Evolutionary conservation across 2,797 vertebrate species (phyloP).

Genomic region (Spatula clypeata): DNA sequence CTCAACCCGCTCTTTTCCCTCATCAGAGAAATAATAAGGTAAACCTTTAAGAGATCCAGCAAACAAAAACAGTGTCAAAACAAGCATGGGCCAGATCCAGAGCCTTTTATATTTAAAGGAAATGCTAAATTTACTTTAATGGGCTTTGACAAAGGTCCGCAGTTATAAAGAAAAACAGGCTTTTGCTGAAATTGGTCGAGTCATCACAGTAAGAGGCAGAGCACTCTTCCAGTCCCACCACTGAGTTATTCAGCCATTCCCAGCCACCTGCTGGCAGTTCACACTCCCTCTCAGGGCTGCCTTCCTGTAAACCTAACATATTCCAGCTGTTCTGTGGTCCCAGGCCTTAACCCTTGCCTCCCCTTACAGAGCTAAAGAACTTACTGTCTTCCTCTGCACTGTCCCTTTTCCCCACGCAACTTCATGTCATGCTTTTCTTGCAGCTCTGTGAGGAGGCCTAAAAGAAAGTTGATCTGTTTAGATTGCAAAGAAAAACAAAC

Average conservation of each 20-base stretch:
- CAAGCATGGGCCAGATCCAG: background rate
- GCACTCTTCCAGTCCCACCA: constrained; percentile 22
- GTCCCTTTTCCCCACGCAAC: background rate
- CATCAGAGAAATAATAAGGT: background rate
- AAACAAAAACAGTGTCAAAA: background rate
- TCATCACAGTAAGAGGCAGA: background rate
- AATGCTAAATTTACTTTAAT: background rate
- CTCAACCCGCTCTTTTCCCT: background rate
- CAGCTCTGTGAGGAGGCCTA: background rate
- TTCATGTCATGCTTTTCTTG: rapidly evolving
- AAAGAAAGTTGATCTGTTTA: background rate
- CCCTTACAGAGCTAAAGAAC: background rate
- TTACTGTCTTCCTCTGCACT: background rate
- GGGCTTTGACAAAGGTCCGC: background rate
- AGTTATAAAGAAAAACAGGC: background rate
- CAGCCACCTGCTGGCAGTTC: constrained; percentile 72
- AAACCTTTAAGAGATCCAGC: background rate
- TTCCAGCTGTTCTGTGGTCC: constrained; percentile 51
- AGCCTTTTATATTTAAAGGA: background rate
- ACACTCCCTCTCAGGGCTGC: constrained; percentile 10
- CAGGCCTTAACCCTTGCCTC: constrained; percentile 50
- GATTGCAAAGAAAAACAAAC: background rate
- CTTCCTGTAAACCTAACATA: constrained; percentile 49
- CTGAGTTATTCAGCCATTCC: constrained; percentile 26
- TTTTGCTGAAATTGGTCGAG: background rate